phyloP scores from a whole-genome alignment of 2,888 invertebrate genomes.

The Apoda limacodes region DNA sequence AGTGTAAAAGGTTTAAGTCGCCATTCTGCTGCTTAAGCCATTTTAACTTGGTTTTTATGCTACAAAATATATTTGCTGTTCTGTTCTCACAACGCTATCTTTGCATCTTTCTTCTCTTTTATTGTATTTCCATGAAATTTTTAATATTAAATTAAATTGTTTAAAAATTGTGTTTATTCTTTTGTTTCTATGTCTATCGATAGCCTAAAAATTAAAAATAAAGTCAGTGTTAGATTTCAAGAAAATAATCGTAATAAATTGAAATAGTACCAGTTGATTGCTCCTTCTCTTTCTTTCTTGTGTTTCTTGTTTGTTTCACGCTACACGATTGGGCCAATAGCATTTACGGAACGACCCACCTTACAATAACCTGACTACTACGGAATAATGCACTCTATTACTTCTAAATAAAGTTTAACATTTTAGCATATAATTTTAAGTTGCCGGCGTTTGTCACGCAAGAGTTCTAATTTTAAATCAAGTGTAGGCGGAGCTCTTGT shows the following conservation, averaged over 20 bases:
- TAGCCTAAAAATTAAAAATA: too few relatives aligned
- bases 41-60: slow-evolving; percentile 14
- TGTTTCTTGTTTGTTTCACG: slow-evolving; percentile 66
- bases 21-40: slow-evolving; percentile 23
- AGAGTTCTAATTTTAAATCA: slow-evolving; percentile 70
- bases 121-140: too few relatives aligned
- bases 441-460: slow-evolving; percentile 68
- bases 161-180: too few relatives aligned
- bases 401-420: slow-evolving; percentile 65
- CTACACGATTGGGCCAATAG: slow-evolving; percentile 63
- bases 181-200: too few relatives aligned
- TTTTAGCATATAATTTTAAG: slow-evolving; percentile 61
- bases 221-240: slow-evolving; percentile 6
- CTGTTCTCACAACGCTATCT: slow-evolving; percentile 33
- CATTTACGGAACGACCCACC: slow-evolving; percentile 66
- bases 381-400: slow-evolving; percentile 60
- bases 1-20: slow-evolving; percentile 18
- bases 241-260: slow-evolving; percentile 19
- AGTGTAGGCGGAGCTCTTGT: slow-evolving; percentile 68
- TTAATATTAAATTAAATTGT: too few relatives aligned
- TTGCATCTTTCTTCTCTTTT: slow-evolving; percentile 36
- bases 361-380: slow-evolving; percentile 58
- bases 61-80: slow-evolving; percentile 42
- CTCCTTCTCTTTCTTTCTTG: slow-evolving; percentile 53
- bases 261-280: slow-evolving; percentile 26